A percentile compares a stretch with the other conserved stretches of the same genome.
Evolutionary conservation across 2,797 vertebrate species (phyloP).

Genomic region (Malacoctenus gilli): DNA sequence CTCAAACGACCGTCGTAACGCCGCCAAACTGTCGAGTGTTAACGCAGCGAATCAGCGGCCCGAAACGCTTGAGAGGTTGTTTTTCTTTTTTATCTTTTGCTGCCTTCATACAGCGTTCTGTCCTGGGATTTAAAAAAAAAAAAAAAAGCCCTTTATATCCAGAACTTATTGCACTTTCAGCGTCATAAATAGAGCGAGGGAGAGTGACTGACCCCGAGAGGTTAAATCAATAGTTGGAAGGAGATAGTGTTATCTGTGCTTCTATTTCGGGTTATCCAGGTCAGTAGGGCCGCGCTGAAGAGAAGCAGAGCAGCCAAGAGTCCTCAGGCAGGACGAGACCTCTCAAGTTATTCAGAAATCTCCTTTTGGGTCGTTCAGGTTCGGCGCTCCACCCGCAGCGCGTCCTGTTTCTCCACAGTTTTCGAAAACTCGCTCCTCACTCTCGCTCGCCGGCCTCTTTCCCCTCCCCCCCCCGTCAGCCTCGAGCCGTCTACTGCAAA

Average conservation of each 20-base stretch:
- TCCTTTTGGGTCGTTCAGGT: not conserved
- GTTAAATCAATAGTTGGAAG: slow-evolving; percentile 60
- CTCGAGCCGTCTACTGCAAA: slow-evolving; percentile 90
- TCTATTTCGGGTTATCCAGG: slow-evolving; percentile 49
- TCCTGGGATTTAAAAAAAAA: not conserved
- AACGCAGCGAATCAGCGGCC: no score
- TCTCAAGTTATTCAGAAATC: slow-evolving; percentile 4
- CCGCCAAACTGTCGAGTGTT: no score
- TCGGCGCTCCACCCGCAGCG: no score
- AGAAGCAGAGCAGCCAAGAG: slow-evolving; percentile 12
- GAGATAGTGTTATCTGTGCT: slow-evolving; percentile 55
- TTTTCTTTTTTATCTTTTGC: no score
- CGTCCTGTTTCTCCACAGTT: no score
- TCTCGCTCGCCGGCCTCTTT: no score
- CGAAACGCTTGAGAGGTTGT: no score
- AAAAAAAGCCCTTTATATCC: no score
- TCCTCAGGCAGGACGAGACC: slow-evolving; percentile 2
- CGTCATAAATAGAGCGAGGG: slow-evolving; percentile 18
- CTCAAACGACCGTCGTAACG: no score
- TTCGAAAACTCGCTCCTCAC: no score
- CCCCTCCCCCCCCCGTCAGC: slow-evolving; percentile 79
- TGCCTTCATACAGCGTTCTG: no score
- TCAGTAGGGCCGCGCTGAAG: slow-evolving; percentile 13
- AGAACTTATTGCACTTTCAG: slow-evolving; percentile 9
- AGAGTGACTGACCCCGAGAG: slow-evolving; percentile 30